phyloP scores from a whole-genome alignment of 2,113 vertebrate species.

The Centropus unirufus region DNA sequence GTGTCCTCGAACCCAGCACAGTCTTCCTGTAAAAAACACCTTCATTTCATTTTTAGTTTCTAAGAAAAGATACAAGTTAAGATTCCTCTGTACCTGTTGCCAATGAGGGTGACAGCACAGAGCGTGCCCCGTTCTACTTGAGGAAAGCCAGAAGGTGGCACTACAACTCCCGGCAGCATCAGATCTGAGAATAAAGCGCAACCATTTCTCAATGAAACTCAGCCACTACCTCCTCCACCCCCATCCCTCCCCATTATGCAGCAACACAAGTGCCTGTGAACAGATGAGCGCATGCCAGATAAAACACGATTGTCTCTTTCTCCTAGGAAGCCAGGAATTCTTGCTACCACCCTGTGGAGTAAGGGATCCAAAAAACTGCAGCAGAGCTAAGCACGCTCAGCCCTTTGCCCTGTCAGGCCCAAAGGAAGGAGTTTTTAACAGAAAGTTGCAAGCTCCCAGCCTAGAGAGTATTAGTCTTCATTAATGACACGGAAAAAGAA shows the following conservation, averaged over 20 bases:
- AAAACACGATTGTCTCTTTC: background rate
- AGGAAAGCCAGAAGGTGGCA: slow-evolving; percentile 87
- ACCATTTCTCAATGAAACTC: background rate
- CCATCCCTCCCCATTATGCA: slow-evolving; percentile 12
- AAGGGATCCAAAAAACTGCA: background rate
- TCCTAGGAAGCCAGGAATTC: background rate
- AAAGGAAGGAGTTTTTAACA: background rate
- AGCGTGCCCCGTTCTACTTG: slow-evolving; percentile 81
- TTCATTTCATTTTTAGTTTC: background rate
- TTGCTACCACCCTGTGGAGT: background rate
- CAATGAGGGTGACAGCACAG: slow-evolving; percentile 86
- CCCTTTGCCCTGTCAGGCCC: background rate
- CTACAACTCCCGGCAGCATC: slow-evolving; percentile 93
- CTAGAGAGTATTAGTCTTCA: background rate
- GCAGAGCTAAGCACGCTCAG: background rate
- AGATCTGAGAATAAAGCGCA: slow-evolving; percentile 81
- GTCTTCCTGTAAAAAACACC: background rate
- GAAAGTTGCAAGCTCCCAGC: background rate
- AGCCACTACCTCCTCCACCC: background rate
- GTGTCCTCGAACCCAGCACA: background rate
- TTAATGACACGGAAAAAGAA: background rate
- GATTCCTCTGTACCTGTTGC: slow-evolving; percentile 81
- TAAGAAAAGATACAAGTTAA: background rate
- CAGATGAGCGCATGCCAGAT: background rate
- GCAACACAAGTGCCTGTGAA: background rate